Conservation (phyloP, 2,888 invertebrate species). For the Melinopterus prodromus region DNA sequence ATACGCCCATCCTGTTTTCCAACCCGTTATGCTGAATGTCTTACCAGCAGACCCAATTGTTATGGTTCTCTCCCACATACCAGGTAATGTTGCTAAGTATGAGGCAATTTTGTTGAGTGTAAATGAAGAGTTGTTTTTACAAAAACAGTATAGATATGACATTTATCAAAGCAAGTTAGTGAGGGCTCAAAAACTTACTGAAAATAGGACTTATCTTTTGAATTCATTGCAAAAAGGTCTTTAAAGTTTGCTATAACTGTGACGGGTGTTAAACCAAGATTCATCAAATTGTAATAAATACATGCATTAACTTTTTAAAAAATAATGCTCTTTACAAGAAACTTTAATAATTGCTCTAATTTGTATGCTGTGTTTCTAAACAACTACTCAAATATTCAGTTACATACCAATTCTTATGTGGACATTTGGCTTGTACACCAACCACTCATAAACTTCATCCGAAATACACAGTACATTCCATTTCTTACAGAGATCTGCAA, state of each 20-base stretch:
- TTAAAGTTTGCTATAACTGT: background rate
- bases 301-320: no score
- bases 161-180: no score
- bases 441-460: slow-evolving; percentile 99
- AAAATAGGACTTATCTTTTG: background rate
- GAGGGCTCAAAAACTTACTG: no score
- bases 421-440: slow-evolving; percentile 83
- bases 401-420: slow-evolving; percentile 88
- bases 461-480: slow-evolving; percentile 91
- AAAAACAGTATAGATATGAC: no score
- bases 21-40: slow-evolving; percentile 97
- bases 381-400: background rate
- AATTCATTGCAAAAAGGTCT: background rate
- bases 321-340: no score
- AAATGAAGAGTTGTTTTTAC: no score
- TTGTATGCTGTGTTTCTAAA: background rate
- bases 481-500: slow-evolving; percentile 90
- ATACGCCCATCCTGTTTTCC: slow-evolving; percentile 97
- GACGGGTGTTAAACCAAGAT: background rate
- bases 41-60: slow-evolving; percentile 98
- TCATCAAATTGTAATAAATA: background rate
- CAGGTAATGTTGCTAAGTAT: slow-evolving; percentile 82
- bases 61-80: slow-evolving; percentile 97
- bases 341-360: no score
- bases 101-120: slow-evolving; percentile 24